Evolutionary conservation across 37 sponge, comb jelly and placozoan genomes (phyloP), one percentile per base, ranked within the genome.

Genomic region (Petrosia ficiformis): DNA sequence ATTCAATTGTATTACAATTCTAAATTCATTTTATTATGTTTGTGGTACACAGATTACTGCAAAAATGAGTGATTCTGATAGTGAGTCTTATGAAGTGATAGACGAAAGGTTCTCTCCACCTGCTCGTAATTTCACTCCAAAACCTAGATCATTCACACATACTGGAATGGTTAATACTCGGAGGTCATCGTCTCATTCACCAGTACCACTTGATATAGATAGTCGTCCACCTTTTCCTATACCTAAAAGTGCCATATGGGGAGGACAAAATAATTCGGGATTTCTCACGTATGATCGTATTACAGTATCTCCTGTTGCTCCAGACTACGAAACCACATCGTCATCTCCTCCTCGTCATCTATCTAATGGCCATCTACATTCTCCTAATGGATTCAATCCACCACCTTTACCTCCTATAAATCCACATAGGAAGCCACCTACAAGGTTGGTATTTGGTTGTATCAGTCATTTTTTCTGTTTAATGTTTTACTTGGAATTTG

Each of bases 341-440:
- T 61, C 28, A 6, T 61, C 63, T 61, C 63, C 63, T 61, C 63
- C 63, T 61, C 22, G 5, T 26, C 5, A 5, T n/a, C 28, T 61
- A 24, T n/a, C 63, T 61, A 48, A 48, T 48, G 54, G 54, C 8
- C 54, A 48, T 14, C 14, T 8, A 8, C 14, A 8, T 8, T 5
- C n/a, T 26, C 28, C 22, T 11, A 29, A 26, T n/a, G 16, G 54
- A 10, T 19, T 16, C 16, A 61, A 24, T 61, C 63, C 63, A 26
- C 63, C 63, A 26, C 63, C 63, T 5, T 29, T 61, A n/a, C 63
- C 63, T 61, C 63, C 63, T 26, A n/a, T 61, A n/a, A 61, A 61
- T 22, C 26, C 63, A 5, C 11, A 22, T 11, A 8, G 26, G 28
- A 11, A n/a, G 28, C 54, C 54, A 10, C n/a, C n/a, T n/a, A n/a